Evolutionary conservation across 2,113 vertebrate genomes (phyloP).

Genomic region (Regulus satrapa): DNA sequence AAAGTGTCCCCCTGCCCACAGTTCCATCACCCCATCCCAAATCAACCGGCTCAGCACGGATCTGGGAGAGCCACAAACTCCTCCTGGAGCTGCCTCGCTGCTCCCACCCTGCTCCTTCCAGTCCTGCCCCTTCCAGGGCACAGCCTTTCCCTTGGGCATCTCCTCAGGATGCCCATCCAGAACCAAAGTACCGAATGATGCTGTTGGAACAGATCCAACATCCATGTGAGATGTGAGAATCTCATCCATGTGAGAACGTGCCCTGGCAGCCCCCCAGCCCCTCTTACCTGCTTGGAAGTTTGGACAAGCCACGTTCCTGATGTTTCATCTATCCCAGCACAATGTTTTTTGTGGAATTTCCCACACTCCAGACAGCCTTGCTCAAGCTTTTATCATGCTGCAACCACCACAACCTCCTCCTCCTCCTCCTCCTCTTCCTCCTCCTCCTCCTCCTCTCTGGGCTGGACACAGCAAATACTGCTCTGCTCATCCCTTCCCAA

Average conservation of each 20-base stretch:
- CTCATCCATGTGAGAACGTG: rapidly evolving
- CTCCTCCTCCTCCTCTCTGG: not conserved
- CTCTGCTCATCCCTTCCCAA: not conserved
- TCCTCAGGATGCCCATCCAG: not conserved
- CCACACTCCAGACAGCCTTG: not conserved
- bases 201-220: not conserved
- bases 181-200: not conserved
- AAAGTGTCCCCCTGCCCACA: not conserved
- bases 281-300: not conserved
- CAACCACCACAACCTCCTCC: not conserved
- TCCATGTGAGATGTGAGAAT: too few species aligned
- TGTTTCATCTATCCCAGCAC: not conserved
- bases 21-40: rapidly evolving
- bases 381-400: not conserved
- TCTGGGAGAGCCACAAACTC: not conserved
- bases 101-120: not conserved
- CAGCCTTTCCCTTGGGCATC: not conserved
- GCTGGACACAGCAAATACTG: not conserved
- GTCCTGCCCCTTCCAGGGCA: not conserved
- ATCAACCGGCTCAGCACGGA: rapidly evolving
- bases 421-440: not conserved
- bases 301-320: not conserved
- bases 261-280: rapidly evolving
- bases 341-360: not conserved
- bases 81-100: rapidly evolving